Evolutionary conservation across 2,113 vertebrate species (phyloP), one percentile per base, ranked within the genome.

Genomic region (Brachypodius melanocephalos): DNA sequence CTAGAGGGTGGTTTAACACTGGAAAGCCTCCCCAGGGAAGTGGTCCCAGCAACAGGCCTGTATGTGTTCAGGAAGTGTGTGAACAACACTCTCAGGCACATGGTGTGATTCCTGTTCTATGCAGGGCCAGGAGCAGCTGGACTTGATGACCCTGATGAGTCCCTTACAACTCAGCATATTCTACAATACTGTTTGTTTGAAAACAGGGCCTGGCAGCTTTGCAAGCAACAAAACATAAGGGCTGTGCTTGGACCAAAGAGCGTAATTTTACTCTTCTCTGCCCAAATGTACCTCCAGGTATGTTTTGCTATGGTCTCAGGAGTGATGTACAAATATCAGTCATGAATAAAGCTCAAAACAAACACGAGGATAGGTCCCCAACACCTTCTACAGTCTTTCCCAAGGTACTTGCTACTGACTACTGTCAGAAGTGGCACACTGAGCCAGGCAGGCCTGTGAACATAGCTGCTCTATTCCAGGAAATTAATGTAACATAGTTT

Each of bases 371-470:
- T 14, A 31, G 14, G 12, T n/a, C 54, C 61, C 32, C n/a, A 61
- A 82, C 15, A 57, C 17, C 8, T 52, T 45, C 34, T 38, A 8
- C 20, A 80, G 34, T 32, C 72, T 24, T 80, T 63, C 29, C 21
- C 19, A 71, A 72, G 61, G 36, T 40, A 67, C 34, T 38, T 26
- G 26, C 42, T 54, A 68, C 51, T 54, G 58, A 43, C 45, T 49
- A 9, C 21, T 22, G 21, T 36, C 32, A 92, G 49, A 85, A 57
- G 25, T 1, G 4, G 10, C 29, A 85, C 8, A 78, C 25, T 19
- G 29, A 74, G 17, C 43, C 31, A 79, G 28, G n/a, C 0, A 0
- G 42, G 22, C n/a, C 20, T n/a, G 55, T 1, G 3, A 66, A 80
- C 8, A 25, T 0, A 49, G 34, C 29, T 59, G 42, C 45, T 85